These are phyloP conservation scores for Volucella inflata DNA, from an alignment of 2,888 invertebrate genomes.

Conservation along the genomic window DNA sequence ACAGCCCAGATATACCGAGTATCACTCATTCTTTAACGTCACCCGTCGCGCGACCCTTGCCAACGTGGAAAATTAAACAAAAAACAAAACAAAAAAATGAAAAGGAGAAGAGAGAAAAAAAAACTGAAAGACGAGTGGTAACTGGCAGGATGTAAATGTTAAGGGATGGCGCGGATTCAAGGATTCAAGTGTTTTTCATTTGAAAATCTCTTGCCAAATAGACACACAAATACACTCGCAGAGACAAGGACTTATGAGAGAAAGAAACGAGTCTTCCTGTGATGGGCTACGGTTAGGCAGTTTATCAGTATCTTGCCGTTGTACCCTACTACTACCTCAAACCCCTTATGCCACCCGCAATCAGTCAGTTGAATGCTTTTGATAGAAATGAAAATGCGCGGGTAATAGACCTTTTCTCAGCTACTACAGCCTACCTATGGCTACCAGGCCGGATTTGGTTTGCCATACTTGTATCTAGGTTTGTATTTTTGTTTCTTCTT, in stretches of 20 bases:
- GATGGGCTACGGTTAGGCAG: constrained; percentile 65
- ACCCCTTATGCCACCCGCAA: constrained; percentile 56
- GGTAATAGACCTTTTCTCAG: constrained; percentile 69
- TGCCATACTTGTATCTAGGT: background rate
- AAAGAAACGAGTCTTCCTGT: constrained; percentile 34
- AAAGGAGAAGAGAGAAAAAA: background rate
- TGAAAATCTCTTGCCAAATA: constrained; percentile 75
- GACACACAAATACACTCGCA: constrained; percentile 68
- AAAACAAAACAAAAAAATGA: constrained; percentile 33
- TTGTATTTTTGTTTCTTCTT: constrained; percentile 53
- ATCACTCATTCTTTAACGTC: constrained; percentile 66
- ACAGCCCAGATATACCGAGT: constrained; percentile 64
- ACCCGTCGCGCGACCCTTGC: background rate
- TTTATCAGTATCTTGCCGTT: constrained; percentile 66
- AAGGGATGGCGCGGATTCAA: background rate
- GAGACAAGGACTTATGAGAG: background rate
- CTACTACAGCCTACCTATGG: constrained; percentile 6
- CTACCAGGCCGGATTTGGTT: background rate
- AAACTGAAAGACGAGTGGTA: too few species aligned
- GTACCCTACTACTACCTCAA: constrained; percentile 23
- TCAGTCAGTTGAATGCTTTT: constrained; percentile 74
- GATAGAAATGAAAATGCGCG: constrained; percentile 72
- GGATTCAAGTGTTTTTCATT: constrained; percentile 70
- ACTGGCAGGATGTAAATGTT: background rate
- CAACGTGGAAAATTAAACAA: constrained; percentile 71